A percentile compares a stretch with the other conserved stretches of the same genome.
Evolutionary conservation across 2,888 invertebrate species (phyloP).

Genomic region (Tubulanus polymorphus): DNA sequence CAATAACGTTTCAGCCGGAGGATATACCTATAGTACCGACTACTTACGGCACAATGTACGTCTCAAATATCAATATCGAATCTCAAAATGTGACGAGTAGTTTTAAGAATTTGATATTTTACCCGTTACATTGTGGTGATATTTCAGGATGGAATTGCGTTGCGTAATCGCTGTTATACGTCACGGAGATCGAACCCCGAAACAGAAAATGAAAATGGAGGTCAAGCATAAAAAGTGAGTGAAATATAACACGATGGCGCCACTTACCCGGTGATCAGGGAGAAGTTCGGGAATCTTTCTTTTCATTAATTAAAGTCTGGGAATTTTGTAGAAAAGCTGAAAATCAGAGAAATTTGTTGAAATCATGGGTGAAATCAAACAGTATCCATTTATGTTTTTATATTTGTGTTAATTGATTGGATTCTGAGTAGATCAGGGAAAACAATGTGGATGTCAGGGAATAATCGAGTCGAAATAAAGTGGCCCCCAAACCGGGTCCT

Average conservation of each 20-base stretch:
- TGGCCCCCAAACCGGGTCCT: too few relatives aligned
- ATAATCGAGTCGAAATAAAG: too few relatives aligned
- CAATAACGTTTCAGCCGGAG: conserved; percentile 83
- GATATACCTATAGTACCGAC: conserved; percentile 99
- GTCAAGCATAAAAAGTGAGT: conserved; percentile 69
- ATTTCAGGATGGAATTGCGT: conserved; percentile 71
- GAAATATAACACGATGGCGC: not conserved
- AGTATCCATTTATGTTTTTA: too few relatives aligned
- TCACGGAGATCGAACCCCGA: conserved; percentile 97
- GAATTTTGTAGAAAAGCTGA: too few relatives aligned
- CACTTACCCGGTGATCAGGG: too few relatives aligned
- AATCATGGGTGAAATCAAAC: not conserved
- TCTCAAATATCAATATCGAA: conserved; percentile 25
- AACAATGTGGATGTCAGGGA: too few relatives aligned
- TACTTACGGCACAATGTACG: conserved; percentile 91
- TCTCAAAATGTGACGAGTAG: conserved; percentile 26
- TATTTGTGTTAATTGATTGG: too few relatives aligned
- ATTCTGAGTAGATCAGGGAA: too few relatives aligned
- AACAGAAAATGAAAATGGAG: conserved; percentile 99
- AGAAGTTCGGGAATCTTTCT: too few relatives aligned
- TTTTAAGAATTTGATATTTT: not conserved
- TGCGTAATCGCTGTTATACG: conserved; percentile 97
- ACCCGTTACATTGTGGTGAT: too few relatives aligned
- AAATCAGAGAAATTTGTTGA: too few relatives aligned
- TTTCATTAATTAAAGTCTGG: too few relatives aligned